phyloP scores from a whole-genome alignment of 2,113 vertebrate species.

The Ursus arctos region DNA sequence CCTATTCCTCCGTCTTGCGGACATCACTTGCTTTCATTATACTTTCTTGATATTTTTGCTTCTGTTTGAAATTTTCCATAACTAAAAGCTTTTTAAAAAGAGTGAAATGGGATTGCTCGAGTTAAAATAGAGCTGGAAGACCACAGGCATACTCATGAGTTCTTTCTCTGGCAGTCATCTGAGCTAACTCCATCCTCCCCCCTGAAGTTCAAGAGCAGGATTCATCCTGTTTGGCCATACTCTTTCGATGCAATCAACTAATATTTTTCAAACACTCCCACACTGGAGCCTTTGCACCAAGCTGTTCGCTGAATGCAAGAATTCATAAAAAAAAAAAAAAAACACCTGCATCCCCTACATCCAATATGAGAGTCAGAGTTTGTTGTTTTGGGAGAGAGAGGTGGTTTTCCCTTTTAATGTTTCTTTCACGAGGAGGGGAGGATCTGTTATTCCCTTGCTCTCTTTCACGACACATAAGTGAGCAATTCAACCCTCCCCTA shows the following conservation, averaged over 20 bases:
- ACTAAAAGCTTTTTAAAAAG: background rate
- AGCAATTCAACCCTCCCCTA: background rate
- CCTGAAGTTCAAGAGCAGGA: background rate
- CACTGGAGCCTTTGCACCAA: background rate
- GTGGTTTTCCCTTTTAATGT: background rate
- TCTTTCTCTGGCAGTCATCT: background rate
- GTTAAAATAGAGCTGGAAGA: background rate
- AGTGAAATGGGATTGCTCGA: background rate
- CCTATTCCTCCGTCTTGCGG: background rate
- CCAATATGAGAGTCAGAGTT: background rate
- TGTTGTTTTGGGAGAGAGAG: background rate
- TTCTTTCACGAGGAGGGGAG: background rate
- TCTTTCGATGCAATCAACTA: background rate
- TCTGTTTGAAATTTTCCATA: background rate
- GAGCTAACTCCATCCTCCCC: background rate
- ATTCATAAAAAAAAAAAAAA: background rate
- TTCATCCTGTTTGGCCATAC: background rate
- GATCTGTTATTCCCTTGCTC: background rate
- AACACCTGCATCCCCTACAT: background rate
- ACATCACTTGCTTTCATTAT: background rate
- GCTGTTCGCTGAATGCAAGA: background rate
- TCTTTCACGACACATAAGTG: background rate
- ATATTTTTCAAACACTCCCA: background rate
- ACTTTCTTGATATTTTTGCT: background rate
- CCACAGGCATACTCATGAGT: background rate